Conservation (phyloP, 2,797 vertebrate genomes). For the Gobio occitaniae region DNA sequence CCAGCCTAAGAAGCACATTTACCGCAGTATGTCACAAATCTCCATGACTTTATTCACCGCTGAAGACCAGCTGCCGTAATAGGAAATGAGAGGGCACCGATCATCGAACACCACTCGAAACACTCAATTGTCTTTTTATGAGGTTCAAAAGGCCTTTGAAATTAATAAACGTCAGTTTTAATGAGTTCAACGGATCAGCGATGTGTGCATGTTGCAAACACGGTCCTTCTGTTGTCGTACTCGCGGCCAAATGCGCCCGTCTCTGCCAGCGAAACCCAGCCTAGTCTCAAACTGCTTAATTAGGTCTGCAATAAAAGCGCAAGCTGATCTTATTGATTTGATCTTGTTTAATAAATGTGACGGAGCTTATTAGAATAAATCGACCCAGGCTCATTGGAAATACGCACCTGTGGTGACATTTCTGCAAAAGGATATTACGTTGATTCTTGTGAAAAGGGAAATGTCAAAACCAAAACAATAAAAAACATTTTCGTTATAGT, state of each 20-base stretch:
- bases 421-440: background rate
- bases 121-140: constrained; percentile 21
- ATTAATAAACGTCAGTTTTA: constrained; percentile 33
- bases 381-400: background rate
- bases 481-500: too few species aligned
- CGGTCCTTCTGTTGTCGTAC: constrained; percentile 21
- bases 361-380: constrained; percentile 28
- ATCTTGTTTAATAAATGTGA: constrained; percentile 53
- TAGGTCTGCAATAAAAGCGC: constrained; percentile 47
- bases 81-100: constrained; percentile 2
- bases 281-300: constrained; percentile 32
- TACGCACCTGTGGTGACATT: background rate
- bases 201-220: constrained; percentile 23
- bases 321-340: constrained; percentile 41
- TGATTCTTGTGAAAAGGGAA: background rate
- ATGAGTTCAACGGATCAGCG: constrained; percentile 26
- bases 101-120: constrained; percentile 22
- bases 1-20: background rate
- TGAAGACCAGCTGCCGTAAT: constrained; percentile 45
- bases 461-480: too few species aligned
- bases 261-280: constrained; percentile 6
- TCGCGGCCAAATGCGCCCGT: constrained; percentile 3
- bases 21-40: constrained; percentile 35
- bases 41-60: constrained; percentile 2
- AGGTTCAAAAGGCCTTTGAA: constrained; percentile 41